phyloP scores from a whole-genome alignment of 2,113 vertebrate genomes.

The Verasper variegatus region DNA sequence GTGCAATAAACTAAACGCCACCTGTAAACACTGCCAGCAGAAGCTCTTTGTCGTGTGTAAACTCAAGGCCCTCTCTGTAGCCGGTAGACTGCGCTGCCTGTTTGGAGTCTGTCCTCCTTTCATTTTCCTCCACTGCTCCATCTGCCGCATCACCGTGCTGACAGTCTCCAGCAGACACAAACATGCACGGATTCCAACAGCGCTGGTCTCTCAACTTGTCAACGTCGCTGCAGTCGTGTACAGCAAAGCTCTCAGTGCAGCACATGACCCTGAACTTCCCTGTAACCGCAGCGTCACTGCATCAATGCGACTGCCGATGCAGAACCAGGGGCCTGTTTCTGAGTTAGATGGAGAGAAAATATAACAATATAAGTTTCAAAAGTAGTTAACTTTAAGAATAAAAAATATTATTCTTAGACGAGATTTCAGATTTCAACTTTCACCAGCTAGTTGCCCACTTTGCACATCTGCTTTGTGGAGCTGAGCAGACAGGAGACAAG shows the following conservation, averaged over 20 bases:
- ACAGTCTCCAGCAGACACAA: constrained; percentile 43
- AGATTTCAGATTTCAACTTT: background rate
- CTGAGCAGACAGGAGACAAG: too few species aligned
- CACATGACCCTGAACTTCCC: constrained; percentile 32
- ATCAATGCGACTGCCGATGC: constrained; percentile 34
- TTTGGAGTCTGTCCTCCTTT: constrained; percentile 56
- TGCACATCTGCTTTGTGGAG: too few species aligned
- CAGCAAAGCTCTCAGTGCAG: constrained; percentile 32
- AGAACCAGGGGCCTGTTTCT: constrained; percentile 10
- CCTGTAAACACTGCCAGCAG: constrained; percentile 31
- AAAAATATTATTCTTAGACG: too few species aligned
- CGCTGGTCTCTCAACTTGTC: constrained; percentile 40
- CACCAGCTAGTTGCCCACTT: background rate
- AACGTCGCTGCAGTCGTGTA: constrained; percentile 14
- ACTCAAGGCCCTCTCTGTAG: constrained; percentile 60
- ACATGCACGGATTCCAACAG: constrained; percentile 32
- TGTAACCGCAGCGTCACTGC: constrained; percentile 10
- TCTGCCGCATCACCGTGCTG: constrained; percentile 54
- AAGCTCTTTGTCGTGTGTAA: constrained; percentile 50
- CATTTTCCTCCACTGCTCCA: constrained; percentile 61
- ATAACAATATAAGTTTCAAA: background rate
- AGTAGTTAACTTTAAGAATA: too few species aligned
- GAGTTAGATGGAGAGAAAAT: background rate
- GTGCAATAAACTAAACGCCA: constrained; percentile 29
- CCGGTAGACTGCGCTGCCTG: constrained; percentile 36